Evolutionary conservation across 2,888 invertebrate species (phyloP).

Genomic region (Andrena dorsata): DNA sequence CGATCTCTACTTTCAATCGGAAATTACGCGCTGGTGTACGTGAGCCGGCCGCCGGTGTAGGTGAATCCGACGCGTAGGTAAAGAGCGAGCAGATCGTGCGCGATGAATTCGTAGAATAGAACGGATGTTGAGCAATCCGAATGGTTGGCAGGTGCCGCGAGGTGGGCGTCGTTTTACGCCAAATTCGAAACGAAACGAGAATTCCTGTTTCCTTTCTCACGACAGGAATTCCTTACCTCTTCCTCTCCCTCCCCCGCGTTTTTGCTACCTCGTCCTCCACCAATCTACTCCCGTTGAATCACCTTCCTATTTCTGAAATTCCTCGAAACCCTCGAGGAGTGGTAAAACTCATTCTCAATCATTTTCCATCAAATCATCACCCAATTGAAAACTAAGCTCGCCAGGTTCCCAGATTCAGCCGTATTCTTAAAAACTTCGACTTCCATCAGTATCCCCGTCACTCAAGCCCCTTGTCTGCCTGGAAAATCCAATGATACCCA

Average conservation of each 20-base stretch:
- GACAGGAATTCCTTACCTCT: slow-evolving; percentile 39
- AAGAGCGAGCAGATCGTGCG: slow-evolving; percentile 30
- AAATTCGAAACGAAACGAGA: slow-evolving; percentile 74
- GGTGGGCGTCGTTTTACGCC: slow-evolving; percentile 80
- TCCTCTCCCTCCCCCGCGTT: neutral
- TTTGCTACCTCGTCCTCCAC: neutral
- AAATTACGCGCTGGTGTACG: slow-evolving; percentile 50
- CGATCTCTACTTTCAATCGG: slow-evolving; percentile 44
- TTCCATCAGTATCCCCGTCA: no score
- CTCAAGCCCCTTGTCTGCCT: no score
- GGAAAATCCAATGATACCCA: no score
- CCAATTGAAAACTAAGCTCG: neutral
- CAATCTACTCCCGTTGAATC: neutral
- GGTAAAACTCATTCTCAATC: neutral
- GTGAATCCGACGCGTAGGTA: slow-evolving; percentile 48
- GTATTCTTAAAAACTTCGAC: neutral
- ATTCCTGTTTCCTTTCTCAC: slow-evolving; percentile 62
- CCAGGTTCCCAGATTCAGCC: neutral
- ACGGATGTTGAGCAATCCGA: slow-evolving; percentile 80
- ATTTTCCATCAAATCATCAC: no score
- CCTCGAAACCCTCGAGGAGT: neutral
- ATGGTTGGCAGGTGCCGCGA: slow-evolving; percentile 74
- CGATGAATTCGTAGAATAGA: slow-evolving; percentile 70
- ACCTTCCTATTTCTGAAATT: slow-evolving; percentile 2
- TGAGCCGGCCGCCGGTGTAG: slow-evolving; percentile 22